Conservation (phyloP, 2,113 vertebrate genomes). For the Ailuropoda melanoleuca region DNA sequence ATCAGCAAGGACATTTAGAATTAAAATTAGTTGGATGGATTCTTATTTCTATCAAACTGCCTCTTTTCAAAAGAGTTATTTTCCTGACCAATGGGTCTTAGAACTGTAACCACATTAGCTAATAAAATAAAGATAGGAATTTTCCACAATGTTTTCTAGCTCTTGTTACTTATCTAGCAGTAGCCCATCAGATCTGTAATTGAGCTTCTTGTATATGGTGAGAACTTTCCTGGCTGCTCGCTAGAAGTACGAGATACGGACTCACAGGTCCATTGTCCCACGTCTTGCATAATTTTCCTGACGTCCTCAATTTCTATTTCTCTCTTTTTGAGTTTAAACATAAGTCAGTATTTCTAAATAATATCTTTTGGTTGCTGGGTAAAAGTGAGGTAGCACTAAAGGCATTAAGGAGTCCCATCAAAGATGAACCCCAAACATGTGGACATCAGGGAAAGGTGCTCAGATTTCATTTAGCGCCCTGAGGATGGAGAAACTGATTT, state of each 20-base stretch:
- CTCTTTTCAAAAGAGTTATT: background rate
- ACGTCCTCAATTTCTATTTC: background rate
- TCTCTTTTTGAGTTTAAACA: background rate
- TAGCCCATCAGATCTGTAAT: background rate
- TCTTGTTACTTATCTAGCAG: background rate
- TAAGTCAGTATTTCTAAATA: conserved; percentile 33
- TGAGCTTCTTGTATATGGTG: background rate
- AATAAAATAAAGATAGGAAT: background rate
- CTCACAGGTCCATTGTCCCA: background rate
- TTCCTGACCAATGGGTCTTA: background rate
- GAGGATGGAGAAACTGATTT: background rate
- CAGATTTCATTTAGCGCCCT: background rate
- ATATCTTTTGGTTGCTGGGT: background rate
- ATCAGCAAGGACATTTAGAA: background rate
- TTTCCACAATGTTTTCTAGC: background rate
- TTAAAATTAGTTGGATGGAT: conserved; percentile 22
- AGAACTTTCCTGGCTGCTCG: background rate
- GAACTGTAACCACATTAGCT: background rate
- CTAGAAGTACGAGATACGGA: background rate
- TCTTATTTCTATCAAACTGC: background rate
- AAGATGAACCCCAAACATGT: background rate
- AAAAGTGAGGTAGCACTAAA: background rate
- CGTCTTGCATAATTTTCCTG: background rate
- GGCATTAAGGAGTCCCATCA: background rate
- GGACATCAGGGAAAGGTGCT: background rate